These are phyloP conservation scores for Palythoa grandiflora DNA, from an alignment of 92 coral and sea anemone species.

Conservation along the genomic window DNA sequence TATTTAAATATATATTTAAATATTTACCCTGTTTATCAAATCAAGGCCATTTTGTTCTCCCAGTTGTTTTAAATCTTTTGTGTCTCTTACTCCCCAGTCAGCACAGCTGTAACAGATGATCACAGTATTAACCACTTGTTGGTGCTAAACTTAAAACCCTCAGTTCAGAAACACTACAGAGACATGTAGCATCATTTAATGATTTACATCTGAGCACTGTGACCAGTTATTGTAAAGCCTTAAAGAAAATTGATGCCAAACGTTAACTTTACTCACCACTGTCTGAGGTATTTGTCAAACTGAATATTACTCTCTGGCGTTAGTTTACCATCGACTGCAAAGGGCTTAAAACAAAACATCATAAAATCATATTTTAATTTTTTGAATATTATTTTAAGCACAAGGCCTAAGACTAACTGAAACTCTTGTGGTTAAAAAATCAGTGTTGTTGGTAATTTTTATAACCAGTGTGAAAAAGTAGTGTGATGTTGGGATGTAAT, in stretches of 20 bases:
- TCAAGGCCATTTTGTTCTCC: constrained; percentile 40
- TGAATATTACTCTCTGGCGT: constrained; percentile 38
- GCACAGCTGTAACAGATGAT: constrained; percentile 5
- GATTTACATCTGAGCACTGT: not conserved
- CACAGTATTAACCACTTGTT: too few relatives aligned
- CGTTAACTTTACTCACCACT: constrained; percentile 14
- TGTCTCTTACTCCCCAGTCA: constrained; percentile 47
- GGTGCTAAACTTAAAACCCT: too few relatives aligned
- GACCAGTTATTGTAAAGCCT: not conserved
- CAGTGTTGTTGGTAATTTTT: too few relatives aligned
- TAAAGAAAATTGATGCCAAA: not conserved
- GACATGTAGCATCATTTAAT: not conserved
- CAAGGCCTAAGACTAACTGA: too few relatives aligned
- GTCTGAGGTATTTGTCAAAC: constrained; percentile 26
- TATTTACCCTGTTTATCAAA: constrained; percentile 26
- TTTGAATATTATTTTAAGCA: not conserved
- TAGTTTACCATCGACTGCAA: constrained; percentile 42
- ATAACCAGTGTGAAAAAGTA: too few relatives aligned
- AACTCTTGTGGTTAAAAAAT: too few relatives aligned
- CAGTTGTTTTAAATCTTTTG: constrained; percentile 3
- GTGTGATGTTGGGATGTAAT: too few relatives aligned
- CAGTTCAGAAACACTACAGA: too few relatives aligned
- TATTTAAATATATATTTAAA: not conserved
- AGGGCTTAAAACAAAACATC: constrained; percentile 20
- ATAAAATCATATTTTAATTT: not conserved